A percentile compares a stretch with the other conserved stretches of the same genome.
Conservation (phyloP, 1,140 invertebrate species). For the Brevipalpus yothersi region DNA sequence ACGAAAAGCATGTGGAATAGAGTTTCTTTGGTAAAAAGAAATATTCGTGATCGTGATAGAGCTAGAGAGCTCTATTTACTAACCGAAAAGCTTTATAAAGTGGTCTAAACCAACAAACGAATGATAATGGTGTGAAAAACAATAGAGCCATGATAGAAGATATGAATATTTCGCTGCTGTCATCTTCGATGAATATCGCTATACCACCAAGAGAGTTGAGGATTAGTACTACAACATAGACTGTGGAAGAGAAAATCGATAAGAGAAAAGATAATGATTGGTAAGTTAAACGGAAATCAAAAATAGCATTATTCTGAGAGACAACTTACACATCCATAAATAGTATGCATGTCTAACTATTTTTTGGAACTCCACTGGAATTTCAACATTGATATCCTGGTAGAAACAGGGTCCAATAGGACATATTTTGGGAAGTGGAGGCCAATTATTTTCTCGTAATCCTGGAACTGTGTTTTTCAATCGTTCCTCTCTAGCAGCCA, state of each 20-base stretch:
- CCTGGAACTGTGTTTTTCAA: constrained; percentile 36
- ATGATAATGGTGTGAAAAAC: constrained; percentile 86
- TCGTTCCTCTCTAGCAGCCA: constrained; percentile 68
- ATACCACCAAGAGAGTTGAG: constrained; percentile 64
- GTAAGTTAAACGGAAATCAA: constrained; percentile 2
- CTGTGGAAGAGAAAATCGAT: constrained; percentile 29
- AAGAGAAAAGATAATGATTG: background rate
- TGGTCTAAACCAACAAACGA: constrained; percentile 83
- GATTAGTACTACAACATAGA: constrained; percentile 58
- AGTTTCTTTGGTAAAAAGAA: background rate
- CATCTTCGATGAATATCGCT: constrained; percentile 33
- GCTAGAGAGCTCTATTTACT: constrained; percentile 5
- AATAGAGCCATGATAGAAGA: constrained; percentile 66
- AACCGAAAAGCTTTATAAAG: constrained; percentile 64
- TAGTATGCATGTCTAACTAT: constrained; percentile 83
- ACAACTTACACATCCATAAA: constrained; percentile 79
- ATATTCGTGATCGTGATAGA: constrained; percentile 12
- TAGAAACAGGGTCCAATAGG: constrained; percentile 89
- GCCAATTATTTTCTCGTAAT: constrained; percentile 86
- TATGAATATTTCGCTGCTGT: constrained; percentile 52
- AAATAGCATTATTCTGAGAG: background rate
- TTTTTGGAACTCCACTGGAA: constrained; percentile 86
- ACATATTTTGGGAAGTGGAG: constrained; percentile 74
- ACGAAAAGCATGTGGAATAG: too few relatives aligned
- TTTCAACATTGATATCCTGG: constrained; percentile 98